These are phyloP conservation scores for Melanotaenia trifasciata DNA, from an alignment of 2,797 vertebrate genomes.

Conservation along the genomic window DNA sequence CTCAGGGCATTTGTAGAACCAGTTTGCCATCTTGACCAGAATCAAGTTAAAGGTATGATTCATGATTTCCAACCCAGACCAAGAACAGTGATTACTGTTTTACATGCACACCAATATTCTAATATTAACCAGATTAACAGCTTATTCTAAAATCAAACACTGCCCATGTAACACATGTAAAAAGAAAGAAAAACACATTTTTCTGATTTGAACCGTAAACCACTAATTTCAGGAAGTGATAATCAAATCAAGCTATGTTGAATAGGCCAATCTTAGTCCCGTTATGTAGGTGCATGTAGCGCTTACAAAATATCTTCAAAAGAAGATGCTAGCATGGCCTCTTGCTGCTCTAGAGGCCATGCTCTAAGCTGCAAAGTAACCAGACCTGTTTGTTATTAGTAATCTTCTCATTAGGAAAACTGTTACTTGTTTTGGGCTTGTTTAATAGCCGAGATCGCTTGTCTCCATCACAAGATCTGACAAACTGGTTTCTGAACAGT, in stretches of 20 bases:
- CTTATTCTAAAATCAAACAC: background rate
- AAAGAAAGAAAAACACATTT: background rate
- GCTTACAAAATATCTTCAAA: too few relatives aligned
- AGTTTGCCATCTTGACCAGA: conserved; percentile 3
- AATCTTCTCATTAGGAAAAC: background rate
- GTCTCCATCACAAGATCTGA: background rate
- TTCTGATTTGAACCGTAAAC: background rate
- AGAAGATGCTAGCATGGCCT: too few relatives aligned
- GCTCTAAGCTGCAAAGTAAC: background rate
- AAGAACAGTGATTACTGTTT: background rate
- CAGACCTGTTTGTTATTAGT: background rate
- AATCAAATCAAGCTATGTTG: background rate
- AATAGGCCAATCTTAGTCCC: background rate
- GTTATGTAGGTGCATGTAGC: background rate
- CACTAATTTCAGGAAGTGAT: background rate
- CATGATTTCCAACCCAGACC: background rate
- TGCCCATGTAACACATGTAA: background rate
- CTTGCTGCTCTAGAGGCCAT: background rate
- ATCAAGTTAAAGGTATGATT: conserved; percentile 2
- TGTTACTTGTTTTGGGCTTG: background rate
- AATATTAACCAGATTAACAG: too few relatives aligned
- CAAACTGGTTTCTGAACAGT: background rate
- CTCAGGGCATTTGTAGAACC: conserved; percentile 15
- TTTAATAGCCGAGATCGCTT: background rate
- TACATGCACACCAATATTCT: background rate